Base-by-base conservation (phyloP, 2,797 vertebrate genomes). In the Carapus acus region DNA sequence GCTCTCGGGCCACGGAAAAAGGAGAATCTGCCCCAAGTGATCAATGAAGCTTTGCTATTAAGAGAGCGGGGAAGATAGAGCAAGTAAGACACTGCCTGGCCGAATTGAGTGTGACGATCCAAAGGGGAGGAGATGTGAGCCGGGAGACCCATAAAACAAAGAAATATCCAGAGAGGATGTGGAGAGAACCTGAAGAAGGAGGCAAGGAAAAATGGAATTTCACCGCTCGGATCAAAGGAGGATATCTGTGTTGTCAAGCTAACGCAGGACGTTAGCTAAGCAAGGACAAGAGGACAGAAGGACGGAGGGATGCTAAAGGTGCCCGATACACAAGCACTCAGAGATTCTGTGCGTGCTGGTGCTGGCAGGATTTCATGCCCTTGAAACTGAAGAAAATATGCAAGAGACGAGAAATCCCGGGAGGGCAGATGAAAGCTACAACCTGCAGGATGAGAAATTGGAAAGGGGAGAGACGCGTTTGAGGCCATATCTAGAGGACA, bases 401-500 rank as follows among this genome's bases (percentile, higher is more conserved):
- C 9, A 27, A 27, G 24, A n/a, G n/a, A n/a, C n/a, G n/a, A n/a
- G n/a, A n/a, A n/a, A n/a, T n/a, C n/a, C n/a, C n/a, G n/a, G 1
- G 15, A 39, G 8, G 17, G 17, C 9, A n/a, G 17, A 43, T n/a
- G 22, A 15, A 37, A 3, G 15, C 11, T 36, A 38, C 42, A 11
- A 16, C 19, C 21, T 15, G 40, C 13, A 39, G 27, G 1, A 29
- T 19, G 37, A 11, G 15, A 23, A n/a, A 22, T 38, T 53, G 16
- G 19, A 52, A 39, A 43, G 24, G 37, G 60, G 56, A 18, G 22
- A 27, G 53, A 62, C 43, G 33, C 42, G 22, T 63, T 49, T 42
- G 44, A 67, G 31, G n/a, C n/a, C n/a, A n/a, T n/a, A n/a, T n/a
- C n/a, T n/a, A n/a, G n/a, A n/a, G n/a, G n/a, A n/a, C n/a, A n/a